These are phyloP conservation scores for Peromyscus californicus DNA, from an alignment of 2,113 vertebrate species.

Conservation along the genomic window DNA sequence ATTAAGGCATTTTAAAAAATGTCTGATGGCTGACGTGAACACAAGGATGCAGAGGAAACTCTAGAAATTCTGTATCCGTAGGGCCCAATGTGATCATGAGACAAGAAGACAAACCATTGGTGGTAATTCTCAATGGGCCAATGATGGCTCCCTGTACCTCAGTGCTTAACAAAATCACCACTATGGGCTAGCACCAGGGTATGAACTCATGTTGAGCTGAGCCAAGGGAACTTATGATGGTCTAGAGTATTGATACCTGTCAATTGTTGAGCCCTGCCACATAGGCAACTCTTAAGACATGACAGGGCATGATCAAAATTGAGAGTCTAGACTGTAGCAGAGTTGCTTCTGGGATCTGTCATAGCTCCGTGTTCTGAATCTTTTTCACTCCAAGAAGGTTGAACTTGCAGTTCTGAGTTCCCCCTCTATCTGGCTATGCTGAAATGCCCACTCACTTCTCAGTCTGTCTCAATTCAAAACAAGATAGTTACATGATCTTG, in stretches of 20 bases:
- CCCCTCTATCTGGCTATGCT: neutral
- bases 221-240: neutral
- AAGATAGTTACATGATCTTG: neutral
- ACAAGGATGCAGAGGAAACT: neutral
- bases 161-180: neutral
- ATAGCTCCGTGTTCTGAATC: neutral
- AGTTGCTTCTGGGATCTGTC: neutral
- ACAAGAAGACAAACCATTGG: neutral
- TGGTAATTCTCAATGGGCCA: accelerated
- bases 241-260: neutral
- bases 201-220: neutral
- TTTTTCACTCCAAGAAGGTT: neutral
- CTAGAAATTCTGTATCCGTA: neutral
- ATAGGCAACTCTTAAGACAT: neutral
- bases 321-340: neutral
- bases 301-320: neutral
- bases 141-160: neutral
- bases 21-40: neutral
- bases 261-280: neutral
- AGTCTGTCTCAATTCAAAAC: neutral
- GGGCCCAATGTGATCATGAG: neutral
- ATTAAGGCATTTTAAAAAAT: neutral
- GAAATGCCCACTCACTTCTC: neutral
- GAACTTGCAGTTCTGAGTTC: neutral
- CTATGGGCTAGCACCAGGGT: neutral